These are phyloP conservation scores for Motacilla tschutschensis DNA, from an alignment of 2,113 vertebrate genomes.

Conservation along the genomic window DNA sequence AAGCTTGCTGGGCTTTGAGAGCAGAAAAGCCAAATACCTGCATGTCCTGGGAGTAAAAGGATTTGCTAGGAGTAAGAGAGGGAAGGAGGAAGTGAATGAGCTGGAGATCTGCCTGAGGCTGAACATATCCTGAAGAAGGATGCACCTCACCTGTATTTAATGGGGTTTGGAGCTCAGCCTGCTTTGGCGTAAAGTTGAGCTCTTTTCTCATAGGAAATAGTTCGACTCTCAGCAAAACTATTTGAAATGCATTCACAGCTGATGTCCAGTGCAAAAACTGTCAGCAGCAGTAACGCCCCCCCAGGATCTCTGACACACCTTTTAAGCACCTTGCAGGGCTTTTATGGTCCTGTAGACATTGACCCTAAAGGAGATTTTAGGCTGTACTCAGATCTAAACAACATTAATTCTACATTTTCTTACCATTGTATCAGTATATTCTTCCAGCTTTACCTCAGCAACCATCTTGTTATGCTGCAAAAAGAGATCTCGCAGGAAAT, in stretches of 20 bases:
- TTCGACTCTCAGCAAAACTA: neutral
- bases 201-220: neutral
- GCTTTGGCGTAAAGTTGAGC: neutral
- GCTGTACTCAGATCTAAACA: neutral
- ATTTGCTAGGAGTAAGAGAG: neutral
- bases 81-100: neutral
- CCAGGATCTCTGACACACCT: neutral
- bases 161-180: neutral
- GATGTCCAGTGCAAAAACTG: neutral
- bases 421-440: conserved; percentile 93
- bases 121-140: neutral
- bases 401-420: neutral
- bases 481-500: conserved; percentile 90
- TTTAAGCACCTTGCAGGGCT: neutral
- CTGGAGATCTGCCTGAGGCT: neutral
- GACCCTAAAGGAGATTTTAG: neutral
- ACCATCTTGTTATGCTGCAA: conserved; percentile 79
- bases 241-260: neutral
- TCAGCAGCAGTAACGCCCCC: neutral
- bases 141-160: neutral
- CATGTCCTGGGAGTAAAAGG: neutral
- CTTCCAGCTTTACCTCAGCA: conserved; percentile 83
- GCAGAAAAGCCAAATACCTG: neutral
- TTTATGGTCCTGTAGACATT: neutral
- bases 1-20: neutral